Conservation (phyloP, 2,797 vertebrate species). For the Leptoclinus maculatus region DNA sequence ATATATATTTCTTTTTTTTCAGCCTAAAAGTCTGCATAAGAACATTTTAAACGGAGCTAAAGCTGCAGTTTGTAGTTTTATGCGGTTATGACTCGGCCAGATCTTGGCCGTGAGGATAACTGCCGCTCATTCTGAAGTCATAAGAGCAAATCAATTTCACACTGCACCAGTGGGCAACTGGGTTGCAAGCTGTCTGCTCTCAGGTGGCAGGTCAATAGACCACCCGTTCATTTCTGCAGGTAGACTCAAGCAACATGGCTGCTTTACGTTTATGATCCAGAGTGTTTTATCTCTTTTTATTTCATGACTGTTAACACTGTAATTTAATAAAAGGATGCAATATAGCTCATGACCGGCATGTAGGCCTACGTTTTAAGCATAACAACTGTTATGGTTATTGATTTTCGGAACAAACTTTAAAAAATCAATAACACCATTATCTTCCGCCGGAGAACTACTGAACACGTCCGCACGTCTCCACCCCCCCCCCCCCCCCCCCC, state of each 20-base stretch:
- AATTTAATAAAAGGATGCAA: conserved; percentile 3
- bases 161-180: conserved; percentile 54
- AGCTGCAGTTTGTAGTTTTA: background rate
- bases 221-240: background rate
- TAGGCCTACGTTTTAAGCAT: background rate
- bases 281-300: conserved; percentile 2
- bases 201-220: conserved; percentile 38
- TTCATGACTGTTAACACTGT: background rate
- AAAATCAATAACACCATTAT: conserved; percentile 46
- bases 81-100: conserved; percentile 4
- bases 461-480: conserved; percentile 21
- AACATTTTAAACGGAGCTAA: background rate
- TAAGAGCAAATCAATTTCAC: conserved; percentile 48
- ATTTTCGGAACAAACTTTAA: conserved; percentile 42
- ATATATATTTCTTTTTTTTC: background rate
- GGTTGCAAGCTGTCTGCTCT: conserved; percentile 42
- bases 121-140: conserved; percentile 41
- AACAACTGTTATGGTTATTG: conserved; percentile 26
- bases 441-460: background rate
- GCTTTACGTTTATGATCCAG: background rate
- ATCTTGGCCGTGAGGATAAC: conserved; percentile 45
- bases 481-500: conserved; percentile 38
- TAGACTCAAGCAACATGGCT: background rate
- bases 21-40: background rate
- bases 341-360: background rate